These are phyloP conservation scores for Beroe ovata DNA, from an alignment of 37 sponge, comb jelly and placozoan species.

Conservation along the genomic window DNA sequence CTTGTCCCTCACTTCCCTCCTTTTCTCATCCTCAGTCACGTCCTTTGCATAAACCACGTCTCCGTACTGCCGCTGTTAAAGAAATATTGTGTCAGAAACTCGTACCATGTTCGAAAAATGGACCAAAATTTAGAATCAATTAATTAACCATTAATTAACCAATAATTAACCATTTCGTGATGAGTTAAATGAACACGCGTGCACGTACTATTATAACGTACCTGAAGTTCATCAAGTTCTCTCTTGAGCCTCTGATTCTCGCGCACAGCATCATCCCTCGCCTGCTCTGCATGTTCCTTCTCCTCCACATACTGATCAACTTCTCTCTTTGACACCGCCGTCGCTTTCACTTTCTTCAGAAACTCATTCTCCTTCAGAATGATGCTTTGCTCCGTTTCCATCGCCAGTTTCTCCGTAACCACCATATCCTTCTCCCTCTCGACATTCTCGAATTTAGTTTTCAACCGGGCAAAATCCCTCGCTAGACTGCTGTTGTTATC, in stretches of 20 bases:
- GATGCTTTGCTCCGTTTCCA: constrained; percentile 62
- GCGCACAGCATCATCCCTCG: constrained; percentile 36
- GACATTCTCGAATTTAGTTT: constrained; percentile 34
- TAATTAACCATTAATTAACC: too few relatives aligned
- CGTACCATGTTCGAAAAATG: too few relatives aligned
- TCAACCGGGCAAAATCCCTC: constrained; percentile 7
- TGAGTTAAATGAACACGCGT: too few relatives aligned
- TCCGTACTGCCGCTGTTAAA: neutral
- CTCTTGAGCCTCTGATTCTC: constrained; percentile 40
- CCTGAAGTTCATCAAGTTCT: constrained; percentile 43
- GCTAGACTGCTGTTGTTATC: neutral
- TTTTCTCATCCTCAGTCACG: constrained; percentile 6
- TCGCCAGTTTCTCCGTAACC: constrained; percentile 47
- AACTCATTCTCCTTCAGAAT: constrained; percentile 63
- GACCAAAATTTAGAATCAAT: too few relatives aligned
- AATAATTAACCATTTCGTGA: too few relatives aligned
- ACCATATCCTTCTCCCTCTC: constrained; percentile 66
- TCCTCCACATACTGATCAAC: constrained; percentile 41
- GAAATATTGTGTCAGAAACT: too few relatives aligned
- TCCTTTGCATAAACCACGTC: constrained; percentile 19
- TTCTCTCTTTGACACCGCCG: constrained; percentile 49
- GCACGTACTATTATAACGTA: too few relatives aligned
- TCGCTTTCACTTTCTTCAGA: constrained; percentile 50
- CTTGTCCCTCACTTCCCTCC: constrained; percentile 43
- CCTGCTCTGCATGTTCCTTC: constrained; percentile 38